These are phyloP conservation scores for Dione juno DNA, from an alignment of 2,888 invertebrate species.

Conservation along the genomic window DNA sequence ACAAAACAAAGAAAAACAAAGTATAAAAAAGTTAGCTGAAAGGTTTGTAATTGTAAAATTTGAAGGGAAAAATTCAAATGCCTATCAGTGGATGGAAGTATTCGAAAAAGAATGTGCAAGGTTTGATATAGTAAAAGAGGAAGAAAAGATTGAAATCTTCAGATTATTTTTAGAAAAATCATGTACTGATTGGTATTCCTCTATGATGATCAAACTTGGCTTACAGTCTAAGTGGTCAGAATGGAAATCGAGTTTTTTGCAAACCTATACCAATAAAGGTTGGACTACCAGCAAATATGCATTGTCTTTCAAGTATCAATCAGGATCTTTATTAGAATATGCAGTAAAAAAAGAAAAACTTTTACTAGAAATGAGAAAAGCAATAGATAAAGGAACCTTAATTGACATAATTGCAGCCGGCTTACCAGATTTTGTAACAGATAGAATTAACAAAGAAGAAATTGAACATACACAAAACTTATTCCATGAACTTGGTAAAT, in stretches of 20 bases:
- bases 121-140: slow-evolving; percentile 45
- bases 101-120: slow-evolving; percentile 52
- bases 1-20: too few species aligned
- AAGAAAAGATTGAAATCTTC: slow-evolving; percentile 50
- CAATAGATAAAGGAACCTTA: slow-evolving; percentile 39
- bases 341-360: slow-evolving; percentile 48
- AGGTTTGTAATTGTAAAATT: too few species aligned
- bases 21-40: too few species aligned
- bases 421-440: too few species aligned
- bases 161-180: too few species aligned
- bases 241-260: slow-evolving; percentile 49
- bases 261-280: slow-evolving; percentile 49
- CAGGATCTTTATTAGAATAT: slow-evolving; percentile 52
- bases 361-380: slow-evolving; percentile 39
- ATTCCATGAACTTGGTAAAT: too few species aligned
- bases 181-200: too few species aligned
- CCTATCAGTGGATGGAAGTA: slow-evolving; percentile 48
- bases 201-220: too few species aligned
- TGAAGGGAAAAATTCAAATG: too few species aligned
- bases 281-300: slow-evolving; percentile 48
- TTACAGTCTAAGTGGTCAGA: slow-evolving; percentile 39
- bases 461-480: too few species aligned
- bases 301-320: too few species aligned
- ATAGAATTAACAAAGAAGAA: too few species aligned
- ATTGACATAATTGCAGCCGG: slow-evolving; percentile 31